A percentile compares a stretch with the other conserved stretches of the same genome.
Conservation (phyloP, 2,888 invertebrate species). For the Tetragonula carbonaria region DNA sequence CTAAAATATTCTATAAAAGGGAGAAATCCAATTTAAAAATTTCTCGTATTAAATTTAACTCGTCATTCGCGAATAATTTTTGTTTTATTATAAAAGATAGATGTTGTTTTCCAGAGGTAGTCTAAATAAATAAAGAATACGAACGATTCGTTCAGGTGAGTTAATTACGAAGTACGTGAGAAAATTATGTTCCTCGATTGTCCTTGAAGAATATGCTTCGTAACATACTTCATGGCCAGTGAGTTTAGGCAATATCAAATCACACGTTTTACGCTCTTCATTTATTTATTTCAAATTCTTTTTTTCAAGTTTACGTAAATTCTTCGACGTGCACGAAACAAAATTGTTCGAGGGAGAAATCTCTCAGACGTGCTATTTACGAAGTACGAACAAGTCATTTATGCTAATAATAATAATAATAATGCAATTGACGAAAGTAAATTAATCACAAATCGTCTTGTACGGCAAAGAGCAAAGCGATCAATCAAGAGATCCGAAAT, state of each 20-base stretch:
- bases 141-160: no score
- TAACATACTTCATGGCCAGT: not conserved
- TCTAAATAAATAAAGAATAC: no score
- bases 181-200: not conserved
- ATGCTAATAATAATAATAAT: not conserved
- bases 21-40: no score
- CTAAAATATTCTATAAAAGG: no score
- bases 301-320: no score
- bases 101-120: no score
- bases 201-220: not conserved
- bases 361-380: not conserved
- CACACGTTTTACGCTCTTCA: not conserved
- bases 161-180: no score
- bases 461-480: not conserved
- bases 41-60: no score
- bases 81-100: no score
- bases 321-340: not conserved
- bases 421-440: not conserved
- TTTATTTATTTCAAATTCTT: not conserved
- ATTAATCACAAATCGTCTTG: not conserved
- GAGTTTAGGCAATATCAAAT: not conserved
- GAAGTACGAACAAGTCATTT: not conserved
- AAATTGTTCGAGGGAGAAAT: not conserved
- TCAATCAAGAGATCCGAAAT: no score
- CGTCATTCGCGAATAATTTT: no score